Percentiles rank a stretch among this genome's conserved stretches.
Conservation (phyloP, 2,113 vertebrate genomes). For the Mola mola region DNA sequence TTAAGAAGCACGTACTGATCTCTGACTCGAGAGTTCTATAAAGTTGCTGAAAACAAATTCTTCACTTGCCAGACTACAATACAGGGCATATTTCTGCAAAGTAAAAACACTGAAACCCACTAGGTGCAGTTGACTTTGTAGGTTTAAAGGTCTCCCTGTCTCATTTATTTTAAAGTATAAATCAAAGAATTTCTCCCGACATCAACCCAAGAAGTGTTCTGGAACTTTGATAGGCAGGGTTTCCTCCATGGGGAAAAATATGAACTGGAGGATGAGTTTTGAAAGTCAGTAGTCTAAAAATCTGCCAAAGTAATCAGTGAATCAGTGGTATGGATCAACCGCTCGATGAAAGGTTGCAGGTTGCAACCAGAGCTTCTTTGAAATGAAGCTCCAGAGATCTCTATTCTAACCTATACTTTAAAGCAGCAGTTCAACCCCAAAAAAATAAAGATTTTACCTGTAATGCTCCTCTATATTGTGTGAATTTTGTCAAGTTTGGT, state of each 20-base stretch:
- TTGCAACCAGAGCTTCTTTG: conserved; percentile 34
- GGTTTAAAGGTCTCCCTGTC: too few relatives aligned
- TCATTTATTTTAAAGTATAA: too few relatives aligned
- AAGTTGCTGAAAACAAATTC: conserved; percentile 52
- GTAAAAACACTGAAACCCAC: too few relatives aligned
- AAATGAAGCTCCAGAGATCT: conserved; percentile 24
- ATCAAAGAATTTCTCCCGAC: conserved; percentile 6
- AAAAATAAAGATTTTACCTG: too few relatives aligned
- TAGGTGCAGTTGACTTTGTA: too few relatives aligned
- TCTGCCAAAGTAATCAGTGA: conserved; percentile 42
- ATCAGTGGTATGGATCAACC: conserved; percentile 52
- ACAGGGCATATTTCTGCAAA: too few relatives aligned
- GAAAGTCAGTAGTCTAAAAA: conserved; percentile 24
- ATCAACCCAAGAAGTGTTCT: not conserved
- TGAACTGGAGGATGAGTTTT: conserved; percentile 40
- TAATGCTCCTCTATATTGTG: too few relatives aligned
- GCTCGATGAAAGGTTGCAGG: conserved; percentile 21
- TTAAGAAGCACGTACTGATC: conserved; percentile 42
- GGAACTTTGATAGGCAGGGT: conserved; percentile 12
- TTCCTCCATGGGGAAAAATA: conserved; percentile 24
- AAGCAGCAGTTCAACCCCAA: too few relatives aligned
- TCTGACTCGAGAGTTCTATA: conserved; percentile 39
- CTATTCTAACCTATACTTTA: too few relatives aligned
- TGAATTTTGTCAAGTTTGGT: too few relatives aligned
- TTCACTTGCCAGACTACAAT: too few relatives aligned